Evolutionary conservation across 2,888 invertebrate genomes (phyloP).

Genomic region (Drosophila mulleri): DNA sequence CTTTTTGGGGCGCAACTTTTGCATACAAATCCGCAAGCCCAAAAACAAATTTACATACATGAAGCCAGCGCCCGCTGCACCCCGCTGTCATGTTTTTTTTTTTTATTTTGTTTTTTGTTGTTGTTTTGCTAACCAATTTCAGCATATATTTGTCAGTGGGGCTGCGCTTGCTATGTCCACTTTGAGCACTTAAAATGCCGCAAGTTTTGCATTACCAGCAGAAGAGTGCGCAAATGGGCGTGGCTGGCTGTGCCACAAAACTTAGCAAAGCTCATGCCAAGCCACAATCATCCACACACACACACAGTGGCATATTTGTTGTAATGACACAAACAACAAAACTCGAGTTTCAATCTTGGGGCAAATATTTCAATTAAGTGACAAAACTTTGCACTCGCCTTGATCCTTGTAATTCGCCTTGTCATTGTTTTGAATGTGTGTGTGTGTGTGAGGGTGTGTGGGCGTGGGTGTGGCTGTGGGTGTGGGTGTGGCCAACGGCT

Average conservation of each 20-base stretch:
- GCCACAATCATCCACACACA: not conserved
- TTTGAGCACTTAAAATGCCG: conserved; percentile 55
- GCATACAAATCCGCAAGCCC: conserved; percentile 64
- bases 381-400: conserved; percentile 78
- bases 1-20: conserved; percentile 61
- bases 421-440: conserved; percentile 36
- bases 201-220: conserved; percentile 72
- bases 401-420: conserved; percentile 65
- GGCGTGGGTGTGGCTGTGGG: conserved; percentile 11
- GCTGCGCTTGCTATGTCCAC: conserved; percentile 58
- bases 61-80: conserved; percentile 18
- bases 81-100: not conserved
- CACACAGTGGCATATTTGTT: conserved; percentile 33
- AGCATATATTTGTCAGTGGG: conserved; percentile 56
- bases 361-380: conserved; percentile 83
- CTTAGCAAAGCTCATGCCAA: conserved; percentile 44
- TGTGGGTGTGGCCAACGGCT: conserved; percentile 40
- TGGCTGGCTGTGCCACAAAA: conserved; percentile 43
- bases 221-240: conserved; percentile 25
- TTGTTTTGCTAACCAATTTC: conserved; percentile 65
- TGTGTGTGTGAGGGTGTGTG: conserved; percentile 15
- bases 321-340: conserved; percentile 64
- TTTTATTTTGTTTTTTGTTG: not conserved
- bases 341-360: conserved; percentile 78
- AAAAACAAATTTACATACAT: conserved; percentile 75